These are phyloP conservation scores for Hyaena hyaena DNA, from an alignment of 2,113 vertebrate species.

Conservation along the genomic window DNA sequence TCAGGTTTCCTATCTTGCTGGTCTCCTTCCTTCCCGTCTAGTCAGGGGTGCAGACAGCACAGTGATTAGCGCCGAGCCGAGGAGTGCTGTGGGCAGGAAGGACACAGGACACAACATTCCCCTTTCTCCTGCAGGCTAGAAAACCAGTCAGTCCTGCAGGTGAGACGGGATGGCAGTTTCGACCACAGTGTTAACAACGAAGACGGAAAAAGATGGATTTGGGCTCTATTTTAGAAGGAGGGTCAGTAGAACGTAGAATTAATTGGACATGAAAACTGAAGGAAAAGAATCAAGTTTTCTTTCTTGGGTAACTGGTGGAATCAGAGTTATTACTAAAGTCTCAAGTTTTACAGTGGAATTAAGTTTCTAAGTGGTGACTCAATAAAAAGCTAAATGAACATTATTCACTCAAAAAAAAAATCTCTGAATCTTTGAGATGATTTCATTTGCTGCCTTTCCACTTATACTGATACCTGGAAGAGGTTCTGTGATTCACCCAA, in stretches of 20 bases:
- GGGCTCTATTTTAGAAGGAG: neutral
- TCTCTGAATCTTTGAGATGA: neutral
- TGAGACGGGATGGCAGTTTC: neutral
- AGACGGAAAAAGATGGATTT: neutral
- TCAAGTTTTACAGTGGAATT: neutral
- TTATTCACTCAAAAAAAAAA: neutral
- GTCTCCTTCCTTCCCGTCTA: neutral
- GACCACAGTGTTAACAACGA: neutral
- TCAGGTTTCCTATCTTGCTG: neutral
- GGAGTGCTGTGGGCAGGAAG: neutral
- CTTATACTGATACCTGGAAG: neutral
- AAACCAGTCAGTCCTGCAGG: neutral
- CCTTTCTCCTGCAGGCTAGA: neutral
- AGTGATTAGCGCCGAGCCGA: neutral
- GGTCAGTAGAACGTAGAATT: neutral
- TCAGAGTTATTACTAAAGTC: neutral
- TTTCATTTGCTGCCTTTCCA: neutral
- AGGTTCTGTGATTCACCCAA: neutral
- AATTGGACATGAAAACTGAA: neutral
- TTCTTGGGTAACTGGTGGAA: neutral
- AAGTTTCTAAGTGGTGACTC: neutral
- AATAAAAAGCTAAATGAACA: slow-evolving; percentile 22
- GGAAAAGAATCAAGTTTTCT: neutral
- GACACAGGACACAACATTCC: neutral
- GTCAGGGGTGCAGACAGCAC: neutral